phyloP scores from a whole-genome alignment of 2,797 vertebrate genomes.

The Coilia nasus region DNA sequence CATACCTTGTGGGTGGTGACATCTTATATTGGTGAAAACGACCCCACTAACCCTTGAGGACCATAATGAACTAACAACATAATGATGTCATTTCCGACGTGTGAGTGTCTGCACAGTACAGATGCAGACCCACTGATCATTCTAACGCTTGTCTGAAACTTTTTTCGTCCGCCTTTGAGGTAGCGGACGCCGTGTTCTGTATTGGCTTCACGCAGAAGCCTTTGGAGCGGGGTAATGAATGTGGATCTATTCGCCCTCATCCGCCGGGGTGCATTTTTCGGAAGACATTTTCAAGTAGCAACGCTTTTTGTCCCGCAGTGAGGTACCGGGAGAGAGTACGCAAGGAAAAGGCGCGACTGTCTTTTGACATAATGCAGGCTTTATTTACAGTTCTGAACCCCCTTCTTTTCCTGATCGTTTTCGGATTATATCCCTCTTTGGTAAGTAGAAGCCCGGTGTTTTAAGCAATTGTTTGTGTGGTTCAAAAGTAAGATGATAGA shows the following conservation, averaged over 20 bases:
- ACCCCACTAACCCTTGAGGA: conserved; percentile 25
- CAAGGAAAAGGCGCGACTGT: conserved; percentile 63
- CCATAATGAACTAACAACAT: conserved; percentile 49
- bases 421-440: conserved; percentile 88
- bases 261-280: conserved; percentile 63
- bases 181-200: conserved; percentile 68
- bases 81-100: conserved; percentile 83
- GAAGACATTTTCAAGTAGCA: conserved; percentile 63
- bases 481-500: conserved; percentile 1
- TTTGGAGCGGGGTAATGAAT: conserved; percentile 56
- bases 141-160: conserved; percentile 66
- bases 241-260: conserved; percentile 55
- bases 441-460: conserved; percentile 72
- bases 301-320: conserved; percentile 65
- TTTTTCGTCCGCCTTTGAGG: conserved; percentile 75
- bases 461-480: not conserved
- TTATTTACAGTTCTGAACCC: conserved; percentile 79
- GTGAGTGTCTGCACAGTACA: conserved; percentile 57
- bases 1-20: not conserved
- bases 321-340: conserved; percentile 66
- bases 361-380: conserved; percentile 84
- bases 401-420: conserved; percentile 82
- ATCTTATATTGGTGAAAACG: conserved; percentile 15
- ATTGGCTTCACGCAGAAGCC: conserved; percentile 51
- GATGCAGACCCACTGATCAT: conserved; percentile 57